Base-by-base conservation (phyloP, 30 jellyfish, hydroid and myxozoan genomes). In the Hydra vulgaris region DNA sequence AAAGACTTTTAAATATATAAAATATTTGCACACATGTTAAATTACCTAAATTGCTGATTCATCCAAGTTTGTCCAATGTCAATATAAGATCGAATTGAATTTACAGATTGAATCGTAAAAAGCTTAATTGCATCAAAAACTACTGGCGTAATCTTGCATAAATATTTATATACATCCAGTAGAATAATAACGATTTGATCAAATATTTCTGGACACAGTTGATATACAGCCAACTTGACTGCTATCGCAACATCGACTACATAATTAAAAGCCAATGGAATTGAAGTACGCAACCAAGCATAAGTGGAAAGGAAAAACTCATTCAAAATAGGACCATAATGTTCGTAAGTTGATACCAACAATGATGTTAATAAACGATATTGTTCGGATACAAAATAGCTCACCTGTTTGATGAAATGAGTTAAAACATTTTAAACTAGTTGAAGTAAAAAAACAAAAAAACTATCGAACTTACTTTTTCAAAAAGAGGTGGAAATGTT, bases 201-300 rank as follows among this genome's bases (percentile, higher is more conserved):
- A 80, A 87, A 87, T 82, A 78, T 61, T 82, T 77, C 74, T 15
- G 96, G 96, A 56, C 81, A 79, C 22, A 87, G 84, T 79, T 82
- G 72, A 71, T 87, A 87, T 78, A 82, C 72, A 79, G 79, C 71
- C 54, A 26, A 26, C 25, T 74, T 23, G 67, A 84, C 26, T 23
- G 83, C 78, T 20, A 17, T 53, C 12, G 83, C 66, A 24, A 56
- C 82, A 18, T 75, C 69, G 0, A 81, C 17, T 61, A 82, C 74
- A 82, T 81, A 78, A 77, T 82, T 66, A 68, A 1, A 78, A 15
- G 79, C 80, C 8, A 25, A 16, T 20, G 85, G 85, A 54, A 78
- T 53, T 18, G 85, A 52, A 23, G 54, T 55, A 20, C 23, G 7
- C 7, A 78, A 53, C 79, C 79, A 78, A 1, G 40, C 20, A 77